A percentile compares a stretch with the other conserved stretches of the same genome.
Conservation (phyloP, 2,797 vertebrate species). For the Oophaga sylvatica region DNA sequence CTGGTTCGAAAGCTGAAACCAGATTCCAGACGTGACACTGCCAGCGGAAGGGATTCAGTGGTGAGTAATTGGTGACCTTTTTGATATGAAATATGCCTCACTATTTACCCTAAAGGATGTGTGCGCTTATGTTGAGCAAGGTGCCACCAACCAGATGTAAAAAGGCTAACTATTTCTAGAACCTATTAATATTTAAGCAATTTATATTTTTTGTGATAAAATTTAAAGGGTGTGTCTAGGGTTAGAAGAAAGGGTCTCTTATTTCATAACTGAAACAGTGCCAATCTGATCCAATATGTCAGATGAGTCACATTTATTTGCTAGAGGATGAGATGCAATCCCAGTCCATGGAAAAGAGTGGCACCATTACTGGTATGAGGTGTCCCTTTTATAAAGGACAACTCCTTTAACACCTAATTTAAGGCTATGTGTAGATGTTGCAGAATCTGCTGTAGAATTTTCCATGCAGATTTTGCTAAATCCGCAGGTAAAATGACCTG, state of each 20-base stretch:
- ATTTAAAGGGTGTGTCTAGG: neutral
- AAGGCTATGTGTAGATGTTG: too few relatives aligned
- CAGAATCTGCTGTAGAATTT: too few relatives aligned
- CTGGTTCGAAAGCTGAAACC: constrained; percentile 31
- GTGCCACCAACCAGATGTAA: neutral
- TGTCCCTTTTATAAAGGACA: neutral
- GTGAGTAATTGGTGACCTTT: constrained; percentile 33
- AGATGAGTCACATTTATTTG: neutral
- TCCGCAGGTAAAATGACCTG: too few relatives aligned
- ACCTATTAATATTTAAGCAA: neutral
- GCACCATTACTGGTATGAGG: too few relatives aligned
- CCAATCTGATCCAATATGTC: neutral
- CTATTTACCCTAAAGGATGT: constrained; percentile 24
- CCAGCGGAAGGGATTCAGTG: constrained; percentile 13
- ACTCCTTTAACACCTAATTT: neutral
- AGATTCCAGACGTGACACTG: constrained; percentile 21
- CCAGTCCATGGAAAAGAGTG: neutral
- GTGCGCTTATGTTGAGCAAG: neutral
- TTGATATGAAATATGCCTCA: constrained; percentile 23
- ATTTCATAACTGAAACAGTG: neutral
- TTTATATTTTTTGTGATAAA: neutral
- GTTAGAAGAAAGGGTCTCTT: neutral
- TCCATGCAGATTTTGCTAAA: too few relatives aligned
- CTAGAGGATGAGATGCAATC: neutral
- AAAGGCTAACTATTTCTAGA: constrained; percentile 8